Evolutionary conservation across 2,888 invertebrate genomes (phyloP).

Genomic region (Helleia helle): DNA sequence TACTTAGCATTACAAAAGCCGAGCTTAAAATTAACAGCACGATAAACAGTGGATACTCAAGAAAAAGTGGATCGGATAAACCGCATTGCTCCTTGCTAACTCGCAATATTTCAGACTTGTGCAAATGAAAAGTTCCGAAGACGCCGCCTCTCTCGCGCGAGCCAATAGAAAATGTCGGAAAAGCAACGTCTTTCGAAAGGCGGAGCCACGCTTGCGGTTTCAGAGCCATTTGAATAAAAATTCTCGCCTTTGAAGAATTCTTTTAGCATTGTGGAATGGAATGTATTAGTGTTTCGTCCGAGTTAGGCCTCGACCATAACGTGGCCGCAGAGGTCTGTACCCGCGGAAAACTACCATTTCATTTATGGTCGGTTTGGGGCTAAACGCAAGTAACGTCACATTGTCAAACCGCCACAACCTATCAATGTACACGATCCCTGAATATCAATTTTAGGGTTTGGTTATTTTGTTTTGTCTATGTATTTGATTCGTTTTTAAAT

Average conservation of each 20-base stretch:
- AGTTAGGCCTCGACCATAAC: conserved; percentile 69
- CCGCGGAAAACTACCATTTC: conserved; percentile 67
- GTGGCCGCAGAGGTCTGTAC: conserved; percentile 50
- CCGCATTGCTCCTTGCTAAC: conserved; percentile 61
- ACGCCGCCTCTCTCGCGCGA: conserved; percentile 48
- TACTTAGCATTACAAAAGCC: no score
- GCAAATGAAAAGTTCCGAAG: conserved; percentile 71
- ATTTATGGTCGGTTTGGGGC: conserved; percentile 67
- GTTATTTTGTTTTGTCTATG: no score
- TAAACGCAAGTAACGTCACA: conserved; percentile 46
- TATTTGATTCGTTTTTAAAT: no score
- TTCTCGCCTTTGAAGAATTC: conserved; percentile 62
- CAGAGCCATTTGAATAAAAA: conserved; percentile 64
- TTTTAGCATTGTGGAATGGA: conserved; percentile 55
- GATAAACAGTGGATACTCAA: conserved; percentile 2
- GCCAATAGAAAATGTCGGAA: conserved; percentile 69
- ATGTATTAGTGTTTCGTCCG: conserved; percentile 44
- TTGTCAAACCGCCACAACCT: no score
- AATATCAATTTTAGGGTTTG: no score
- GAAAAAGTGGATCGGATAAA: conserved; percentile 48
- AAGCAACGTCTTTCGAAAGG: conserved; percentile 66
- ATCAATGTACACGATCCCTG: no score
- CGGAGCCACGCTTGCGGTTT: conserved; percentile 59
- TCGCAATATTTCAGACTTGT: conserved; percentile 66
- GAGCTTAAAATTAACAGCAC: conserved; percentile 2